Evolutionary conservation across 2,888 invertebrate genomes (phyloP), one percentile per base, ranked within the genome.

Genomic region (Andrena camellia): DNA sequence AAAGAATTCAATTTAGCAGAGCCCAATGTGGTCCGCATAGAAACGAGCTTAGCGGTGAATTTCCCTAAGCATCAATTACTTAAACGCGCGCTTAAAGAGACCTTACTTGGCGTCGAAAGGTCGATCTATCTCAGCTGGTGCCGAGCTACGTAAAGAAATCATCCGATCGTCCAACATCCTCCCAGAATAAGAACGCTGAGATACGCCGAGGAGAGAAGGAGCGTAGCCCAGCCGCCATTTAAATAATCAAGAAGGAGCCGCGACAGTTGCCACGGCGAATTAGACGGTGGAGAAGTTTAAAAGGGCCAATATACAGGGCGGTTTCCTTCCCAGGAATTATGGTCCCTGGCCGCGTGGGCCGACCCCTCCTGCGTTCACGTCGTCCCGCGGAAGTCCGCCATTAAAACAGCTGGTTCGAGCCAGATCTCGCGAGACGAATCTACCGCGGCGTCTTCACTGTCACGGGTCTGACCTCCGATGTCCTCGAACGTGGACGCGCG

Each of bases 381-480:
- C 78, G 84, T 84, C 86, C 79, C 83, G 82, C 89, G 89, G 89
- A 90, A 90, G 88, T 88, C 79, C 81, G 81, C 83, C 83, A 88
- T 89, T 88, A 89, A 84, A 86, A 83, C 85, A 75, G 78, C 82
- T 74, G 77, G 79, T 79, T 83, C 77, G 72, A 71, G 73, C 64
- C 69, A 73, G 83, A 78, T 82, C 73, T 81, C 72, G 78, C 85
- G 78, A 86, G 86, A 83, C 69, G 79, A 79, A 82, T 83, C 83
- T 78, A 62, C 57, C 57, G 23, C 5, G 42, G 74, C 63, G 63
- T 50, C 74, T 69, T 75, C 81, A 82, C 81, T 81, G 81, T 75
- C 85, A 78, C 60, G 77, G 80, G 72, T 80, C 66, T 80, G 80
- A 84, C 83, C 83, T 84, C 83, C 60, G 67, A 62, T 69, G 69